Conservation (phyloP, 2,797 vertebrate genomes). For the Sparidentex hasta region DNA sequence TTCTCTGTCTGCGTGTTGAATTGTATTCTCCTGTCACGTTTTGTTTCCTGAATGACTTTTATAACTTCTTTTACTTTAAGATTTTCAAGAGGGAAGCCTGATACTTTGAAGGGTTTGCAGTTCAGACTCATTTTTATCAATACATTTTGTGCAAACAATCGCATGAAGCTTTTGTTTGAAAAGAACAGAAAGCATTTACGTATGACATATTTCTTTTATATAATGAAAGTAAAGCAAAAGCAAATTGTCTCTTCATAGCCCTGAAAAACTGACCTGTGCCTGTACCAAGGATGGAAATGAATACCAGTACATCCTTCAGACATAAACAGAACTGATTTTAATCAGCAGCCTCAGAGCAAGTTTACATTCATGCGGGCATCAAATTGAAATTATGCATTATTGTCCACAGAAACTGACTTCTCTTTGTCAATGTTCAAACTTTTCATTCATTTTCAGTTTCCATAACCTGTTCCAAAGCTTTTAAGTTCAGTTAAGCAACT, state of each 20-base stretch:
- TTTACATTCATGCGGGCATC: background rate
- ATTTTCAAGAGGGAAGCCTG: too few relatives aligned
- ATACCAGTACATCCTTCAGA: background rate
- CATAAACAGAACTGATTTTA: background rate
- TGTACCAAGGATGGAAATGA: background rate
- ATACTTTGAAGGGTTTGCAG: too few relatives aligned
- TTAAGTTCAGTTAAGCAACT: too few relatives aligned
- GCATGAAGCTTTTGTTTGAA: constrained; percentile 12
- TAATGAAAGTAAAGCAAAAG: constrained; percentile 21
- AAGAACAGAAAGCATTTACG: background rate
- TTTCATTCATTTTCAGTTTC: too few relatives aligned
- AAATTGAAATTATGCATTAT: too few relatives aligned
- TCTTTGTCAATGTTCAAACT: too few relatives aligned
- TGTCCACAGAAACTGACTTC: too few relatives aligned
- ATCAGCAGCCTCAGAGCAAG: background rate
- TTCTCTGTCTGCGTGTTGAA: constrained; percentile 51
- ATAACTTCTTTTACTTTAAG: too few relatives aligned
- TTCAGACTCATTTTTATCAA: background rate
- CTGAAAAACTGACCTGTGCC: background rate
- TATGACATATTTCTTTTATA: constrained; percentile 10
- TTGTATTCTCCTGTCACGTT: constrained; percentile 41
- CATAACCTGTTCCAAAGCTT: too few relatives aligned
- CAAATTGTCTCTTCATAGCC: constrained; percentile 33
- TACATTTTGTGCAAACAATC: constrained; percentile 21
- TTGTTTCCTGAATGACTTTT: constrained; percentile 46